A percentile compares a stretch with the other conserved stretches of the same genome.
Conservation (phyloP, 2,797 vertebrate genomes). For the Gymnodraco acuticeps region DNA sequence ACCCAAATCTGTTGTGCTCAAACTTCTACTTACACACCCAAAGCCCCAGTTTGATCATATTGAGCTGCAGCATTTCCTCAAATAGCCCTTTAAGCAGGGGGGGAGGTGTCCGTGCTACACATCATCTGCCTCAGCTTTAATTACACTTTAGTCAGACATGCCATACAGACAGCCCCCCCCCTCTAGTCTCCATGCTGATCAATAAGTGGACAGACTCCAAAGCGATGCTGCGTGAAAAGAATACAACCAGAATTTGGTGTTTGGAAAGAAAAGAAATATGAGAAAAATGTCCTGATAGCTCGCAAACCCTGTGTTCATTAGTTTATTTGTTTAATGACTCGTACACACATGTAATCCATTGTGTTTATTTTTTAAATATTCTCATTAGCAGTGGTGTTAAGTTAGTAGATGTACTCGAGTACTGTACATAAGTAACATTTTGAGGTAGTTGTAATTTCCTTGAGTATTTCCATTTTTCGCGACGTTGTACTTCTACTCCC, state of each 20-base stretch:
- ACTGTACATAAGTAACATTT: too few relatives aligned
- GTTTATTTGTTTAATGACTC: slow-evolving; percentile 21
- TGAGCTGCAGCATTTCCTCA: slow-evolving; percentile 39
- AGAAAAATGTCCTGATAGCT: slow-evolving; percentile 21
- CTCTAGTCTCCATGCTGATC: slow-evolving; percentile 61
- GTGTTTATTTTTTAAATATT: slow-evolving; percentile 9
- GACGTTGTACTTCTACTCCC: too few relatives aligned
- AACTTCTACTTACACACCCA: slow-evolving; percentile 7
- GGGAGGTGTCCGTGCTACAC: slow-evolving; percentile 31
- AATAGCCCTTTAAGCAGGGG: slow-evolving; percentile 34
- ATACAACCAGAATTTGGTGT: slow-evolving; percentile 24
- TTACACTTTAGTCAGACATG: slow-evolving; percentile 70
- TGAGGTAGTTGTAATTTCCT: too few relatives aligned
- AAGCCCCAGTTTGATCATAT: slow-evolving; percentile 32
- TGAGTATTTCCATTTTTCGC: too few relatives aligned
- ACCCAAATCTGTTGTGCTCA: slow-evolving; percentile 8
- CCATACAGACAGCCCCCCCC: slow-evolving; percentile 43
- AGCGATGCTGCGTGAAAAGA: slow-evolving; percentile 46
- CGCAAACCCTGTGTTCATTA: slow-evolving; percentile 12
- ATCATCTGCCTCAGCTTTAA: slow-evolving; percentile 72
- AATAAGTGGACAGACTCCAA: slow-evolving; percentile 70
- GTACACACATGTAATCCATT: slow-evolving; percentile 26
- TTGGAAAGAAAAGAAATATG: slow-evolving; percentile 14
- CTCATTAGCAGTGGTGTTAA: neutral
- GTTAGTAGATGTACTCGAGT: neutral